Conservation (phyloP, 2,888 invertebrate species). For the Marronus borbonicus region DNA sequence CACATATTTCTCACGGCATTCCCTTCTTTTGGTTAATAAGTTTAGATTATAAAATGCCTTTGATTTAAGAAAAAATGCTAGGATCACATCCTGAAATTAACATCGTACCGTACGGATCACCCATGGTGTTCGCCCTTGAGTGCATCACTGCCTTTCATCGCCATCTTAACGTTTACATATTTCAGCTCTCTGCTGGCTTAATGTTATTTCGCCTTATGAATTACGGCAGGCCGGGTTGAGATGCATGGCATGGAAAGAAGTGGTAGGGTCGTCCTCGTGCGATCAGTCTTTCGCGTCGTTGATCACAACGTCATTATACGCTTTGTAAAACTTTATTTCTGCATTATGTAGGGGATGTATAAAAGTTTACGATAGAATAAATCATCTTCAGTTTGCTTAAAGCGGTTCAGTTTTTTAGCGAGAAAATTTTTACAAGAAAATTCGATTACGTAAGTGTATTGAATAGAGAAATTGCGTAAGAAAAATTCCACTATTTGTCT, state of each 20-base stretch:
- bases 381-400: conserved; percentile 54
- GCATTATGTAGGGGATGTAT: conserved; percentile 57
- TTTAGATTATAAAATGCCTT: too few species aligned
- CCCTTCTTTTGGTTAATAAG: too few species aligned
- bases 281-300: conserved; percentile 54
- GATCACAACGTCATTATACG: conserved; percentile 66
- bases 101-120: conserved; percentile 9
- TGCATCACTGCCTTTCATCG: conserved; percentile 42
- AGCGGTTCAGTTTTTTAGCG: neutral
- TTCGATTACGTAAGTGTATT: too few species aligned
- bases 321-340: conserved; percentile 60
- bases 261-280: conserved; percentile 28
- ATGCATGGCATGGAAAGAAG: conserved; percentile 2
- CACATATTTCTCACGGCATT: too few species aligned
- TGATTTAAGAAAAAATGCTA: neutral
- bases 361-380: conserved; percentile 59
- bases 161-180: conserved; percentile 41
- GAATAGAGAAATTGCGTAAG: too few species aligned
- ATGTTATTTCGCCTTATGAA: conserved; percentile 35
- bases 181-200: conserved; percentile 38
- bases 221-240: conserved; percentile 23
- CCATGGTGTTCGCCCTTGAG: conserved; percentile 24
- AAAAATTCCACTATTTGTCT: too few species aligned
- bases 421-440: neutral
- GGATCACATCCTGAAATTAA: neutral